Conservation (phyloP, 2,797 vertebrate species). For the Pseudocheirus occidentalis region DNA sequence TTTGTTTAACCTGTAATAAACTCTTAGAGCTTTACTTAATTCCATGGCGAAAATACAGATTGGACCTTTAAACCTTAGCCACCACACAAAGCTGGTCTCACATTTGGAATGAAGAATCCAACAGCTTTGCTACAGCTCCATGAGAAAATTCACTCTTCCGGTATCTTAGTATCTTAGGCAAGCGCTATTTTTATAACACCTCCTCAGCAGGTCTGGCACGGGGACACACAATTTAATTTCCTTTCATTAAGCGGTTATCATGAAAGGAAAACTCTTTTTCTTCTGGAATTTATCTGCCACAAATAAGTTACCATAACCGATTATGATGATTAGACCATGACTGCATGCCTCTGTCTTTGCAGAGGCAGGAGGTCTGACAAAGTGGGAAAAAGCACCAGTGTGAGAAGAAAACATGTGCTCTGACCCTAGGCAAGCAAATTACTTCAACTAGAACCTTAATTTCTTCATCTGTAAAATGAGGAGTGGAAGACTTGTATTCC, state of each 20-base stretch:
- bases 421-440: neutral
- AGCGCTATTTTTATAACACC: neutral
- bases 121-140: neutral
- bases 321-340: neutral
- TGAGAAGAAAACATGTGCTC: neutral
- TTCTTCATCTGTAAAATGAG: neutral
- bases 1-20: neutral
- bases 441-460: neutral
- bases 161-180: neutral
- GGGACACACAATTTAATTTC: accelerated
- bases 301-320: accelerated
- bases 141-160: neutral
- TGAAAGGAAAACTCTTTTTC: accelerated
- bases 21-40: neutral
- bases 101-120: neutral
- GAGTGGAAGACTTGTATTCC: neutral
- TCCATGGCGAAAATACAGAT: neutral
- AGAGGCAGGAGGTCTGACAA: neutral
- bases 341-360: neutral
- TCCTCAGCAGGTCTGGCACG: neutral
- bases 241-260: neutral
- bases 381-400: neutral
- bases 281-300: neutral
- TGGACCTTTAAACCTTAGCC: neutral
- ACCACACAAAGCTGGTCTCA: neutral